These are phyloP conservation scores for Drosophila rubida DNA, from an alignment of 2,888 invertebrate species.

Conservation along the genomic window DNA sequence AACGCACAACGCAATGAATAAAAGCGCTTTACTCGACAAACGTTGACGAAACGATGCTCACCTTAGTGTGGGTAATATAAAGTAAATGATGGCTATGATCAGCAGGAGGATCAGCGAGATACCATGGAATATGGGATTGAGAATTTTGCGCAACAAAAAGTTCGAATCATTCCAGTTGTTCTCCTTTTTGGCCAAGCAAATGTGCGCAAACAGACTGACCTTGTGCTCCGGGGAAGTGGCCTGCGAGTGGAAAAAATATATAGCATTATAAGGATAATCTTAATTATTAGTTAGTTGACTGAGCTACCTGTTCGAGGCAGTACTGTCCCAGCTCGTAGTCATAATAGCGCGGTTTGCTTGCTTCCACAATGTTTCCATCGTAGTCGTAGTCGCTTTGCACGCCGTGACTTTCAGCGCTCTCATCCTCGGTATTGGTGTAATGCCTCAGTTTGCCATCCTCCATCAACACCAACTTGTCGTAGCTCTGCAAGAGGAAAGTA, in stretches of 20 bases:
- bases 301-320: slow-evolving; percentile 91
- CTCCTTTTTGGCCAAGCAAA: slow-evolving; percentile 90
- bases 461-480: slow-evolving; percentile 87
- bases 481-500: slow-evolving; percentile 81
- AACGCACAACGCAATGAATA: slow-evolving; percentile 16
- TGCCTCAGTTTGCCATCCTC: slow-evolving; percentile 91
- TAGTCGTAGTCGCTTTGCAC: slow-evolving; percentile 83
- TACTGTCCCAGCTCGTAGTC: slow-evolving; percentile 91
- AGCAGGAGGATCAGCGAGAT: slow-evolving; percentile 90
- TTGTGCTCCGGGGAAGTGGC: slow-evolving; percentile 84
- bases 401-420: slow-evolving; percentile 63
- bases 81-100: slow-evolving; percentile 91
- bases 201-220: slow-evolving; percentile 89
- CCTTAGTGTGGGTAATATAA: slow-evolving; percentile 92
- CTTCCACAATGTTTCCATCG: slow-evolving; percentile 85
- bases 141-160: slow-evolving; percentile 90
- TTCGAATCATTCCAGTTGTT: slow-evolving; percentile 90
- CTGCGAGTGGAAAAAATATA: slow-evolving; percentile 48
- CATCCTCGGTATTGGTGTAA: slow-evolving; percentile 87
- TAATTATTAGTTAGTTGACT: fast-evolving
- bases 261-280: background rate
- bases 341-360: slow-evolving; percentile 86
- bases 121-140: slow-evolving; percentile 91
- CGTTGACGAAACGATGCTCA: slow-evolving; percentile 49
- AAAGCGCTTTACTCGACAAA: background rate